Base-by-base conservation (phyloP, 2,113 vertebrate genomes). In the Stictonetta naevosa region DNA sequence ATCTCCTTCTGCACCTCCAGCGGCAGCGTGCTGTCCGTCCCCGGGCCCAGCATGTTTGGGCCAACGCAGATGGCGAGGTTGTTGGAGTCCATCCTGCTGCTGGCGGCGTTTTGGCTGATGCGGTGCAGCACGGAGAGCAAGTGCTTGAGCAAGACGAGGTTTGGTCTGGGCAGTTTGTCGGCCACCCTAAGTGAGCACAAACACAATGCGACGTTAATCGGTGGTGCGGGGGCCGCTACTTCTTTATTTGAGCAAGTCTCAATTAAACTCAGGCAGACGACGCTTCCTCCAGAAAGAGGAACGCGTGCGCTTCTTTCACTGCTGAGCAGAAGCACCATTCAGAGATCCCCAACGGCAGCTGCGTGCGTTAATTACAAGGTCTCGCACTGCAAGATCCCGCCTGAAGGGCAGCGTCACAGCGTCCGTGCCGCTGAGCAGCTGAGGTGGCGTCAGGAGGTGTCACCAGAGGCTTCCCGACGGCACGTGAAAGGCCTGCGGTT, bases 51-150 rank as follows among this genome's bases (percentile, higher is more conserved):
- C 97, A 99, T 96, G 2, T 98, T 99, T 59, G 99, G 99, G 4
- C 98, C 99, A 5, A 99, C 95, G 79, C 99, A 99, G 95, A 99
- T 98, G 8, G 99, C 99, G 40, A 99, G 96, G 71, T 99, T 99
- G 95, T 95, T 94, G 69, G 98, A 98, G 55, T 98, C 98, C 99
- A 99, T 99, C 97, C 97, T 99, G 98, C 95, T 99, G 92, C 91
- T 89, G 33, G 98, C 88, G 0, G 98, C 93, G 1, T 84, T 98
- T 83, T 98, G 97, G 50, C 98, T 98, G 96, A 99, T 98, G 92
- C 98, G 98, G 69, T 98, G 95, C 16, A 99, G 98, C 91, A 99
- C 92, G 5, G 97, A 98, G 48, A 99, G 92, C 46, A 99, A 92
- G 80, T 98, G 95, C 92, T 98, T 98, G 82, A 99, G 97, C 78